Conservation (phyloP, 2,888 invertebrate genomes). For the Amitus sp. region DNA sequence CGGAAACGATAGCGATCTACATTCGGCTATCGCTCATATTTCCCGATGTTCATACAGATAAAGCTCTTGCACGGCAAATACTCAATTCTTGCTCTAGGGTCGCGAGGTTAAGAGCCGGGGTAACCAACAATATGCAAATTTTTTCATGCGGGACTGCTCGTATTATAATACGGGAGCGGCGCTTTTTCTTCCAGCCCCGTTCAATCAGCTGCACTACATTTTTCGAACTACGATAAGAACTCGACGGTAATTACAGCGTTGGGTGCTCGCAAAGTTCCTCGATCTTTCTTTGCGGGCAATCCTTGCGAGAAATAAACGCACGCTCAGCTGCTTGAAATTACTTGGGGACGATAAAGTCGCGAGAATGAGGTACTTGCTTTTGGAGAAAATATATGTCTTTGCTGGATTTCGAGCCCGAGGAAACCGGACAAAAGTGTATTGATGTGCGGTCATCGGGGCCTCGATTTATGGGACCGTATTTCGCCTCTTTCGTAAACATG, state of each 20-base stretch:
- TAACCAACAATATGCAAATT: slow-evolving; percentile 6
- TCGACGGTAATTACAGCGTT: neutral
- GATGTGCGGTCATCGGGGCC: too few relatives aligned
- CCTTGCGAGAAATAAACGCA: too few relatives aligned
- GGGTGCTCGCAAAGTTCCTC: neutral
- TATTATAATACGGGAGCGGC: slow-evolving; percentile 2
- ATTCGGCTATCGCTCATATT: slow-evolving; percentile 6
- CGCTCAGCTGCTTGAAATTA: too few relatives aligned
- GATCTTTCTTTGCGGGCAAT: neutral
- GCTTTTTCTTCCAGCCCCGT: neutral
- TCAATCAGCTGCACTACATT: slow-evolving; percentile 3
- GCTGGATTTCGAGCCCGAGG: too few relatives aligned
- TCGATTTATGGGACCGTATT: too few relatives aligned
- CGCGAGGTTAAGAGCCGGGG: slow-evolving; percentile 8
- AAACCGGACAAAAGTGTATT: too few relatives aligned
- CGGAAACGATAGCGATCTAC: slow-evolving; percentile 9
- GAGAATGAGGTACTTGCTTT: too few relatives aligned
- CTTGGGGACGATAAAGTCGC: neutral
- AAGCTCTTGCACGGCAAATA: neutral
- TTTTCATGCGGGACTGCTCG: slow-evolving; percentile 4
- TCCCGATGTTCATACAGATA: slow-evolving; percentile 10
- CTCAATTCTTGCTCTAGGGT: slow-evolving; percentile 8
- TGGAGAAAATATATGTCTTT: too few relatives aligned
- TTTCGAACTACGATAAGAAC: slow-evolving; percentile 1
- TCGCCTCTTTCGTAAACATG: too few relatives aligned